Base-by-base conservation (phyloP, 2,113 vertebrate species). In the Mormyrus lacerda region DNA sequence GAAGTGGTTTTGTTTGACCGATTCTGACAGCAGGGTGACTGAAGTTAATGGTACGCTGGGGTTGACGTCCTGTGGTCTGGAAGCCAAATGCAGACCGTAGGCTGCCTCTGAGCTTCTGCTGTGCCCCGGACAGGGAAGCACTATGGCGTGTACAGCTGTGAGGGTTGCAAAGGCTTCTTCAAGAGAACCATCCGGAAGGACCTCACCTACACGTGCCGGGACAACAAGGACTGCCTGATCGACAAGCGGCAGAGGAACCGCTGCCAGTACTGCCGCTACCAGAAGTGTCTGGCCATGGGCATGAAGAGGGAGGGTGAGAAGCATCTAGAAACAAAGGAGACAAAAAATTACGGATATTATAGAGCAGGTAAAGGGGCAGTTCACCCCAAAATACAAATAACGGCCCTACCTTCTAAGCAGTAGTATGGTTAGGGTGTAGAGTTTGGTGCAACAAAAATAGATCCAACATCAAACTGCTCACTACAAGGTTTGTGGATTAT, bases 181-280 rank as follows among this genome's bases (percentile, higher is more conserved):
- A 91, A 91, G 85, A 87, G 91, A 42, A 91, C 91, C 11, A 89
- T 91, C 79, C 61, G 91, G 39, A 91, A 91, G 53, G 91, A 91
- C 89, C 91, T 91, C 10, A 91, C 90, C 65, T 91, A 91, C 53
- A 91, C 91, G 4, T 91, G 91, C 73, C 90, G 91, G 24, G 91
- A 91, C 91, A 90, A 15, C 89, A 91, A 91, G 87, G 91, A 91
- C 27, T 91, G 91, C 44, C 89, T 91, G 4, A 90, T 91, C 8
- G 91, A 91, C 90, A 91, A 91, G 69, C 90, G 91, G 0, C 91
- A 91, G 87, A 89, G 91, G 5, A 91, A 91, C 53, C 91, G 91
- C 39, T 91, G 91, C 83, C 91, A 91, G 69, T 91, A 91, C 91
- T 91, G 91, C 55, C 91, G 91, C 50, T 91, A 91, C 65, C 91